phyloP scores from a whole-genome alignment of 2,113 vertebrate genomes.

The Bothrops jararaca region DNA sequence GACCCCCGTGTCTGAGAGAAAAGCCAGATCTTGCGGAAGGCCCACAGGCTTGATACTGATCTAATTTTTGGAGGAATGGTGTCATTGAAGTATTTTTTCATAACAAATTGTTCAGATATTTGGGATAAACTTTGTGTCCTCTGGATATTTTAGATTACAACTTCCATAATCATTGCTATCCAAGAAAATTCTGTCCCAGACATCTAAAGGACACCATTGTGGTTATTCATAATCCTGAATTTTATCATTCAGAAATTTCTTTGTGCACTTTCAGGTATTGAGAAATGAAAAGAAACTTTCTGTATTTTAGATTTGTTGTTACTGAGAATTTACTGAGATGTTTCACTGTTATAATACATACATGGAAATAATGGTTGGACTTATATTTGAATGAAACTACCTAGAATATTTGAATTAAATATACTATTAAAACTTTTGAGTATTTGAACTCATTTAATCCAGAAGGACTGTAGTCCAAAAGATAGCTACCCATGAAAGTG shows the following conservation, averaged over 20 bases:
- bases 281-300: neutral
- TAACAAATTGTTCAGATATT: no score
- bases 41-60: neutral
- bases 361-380: neutral
- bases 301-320: neutral
- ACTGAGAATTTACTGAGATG: neutral
- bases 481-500: neutral
- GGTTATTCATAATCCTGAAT: neutral
- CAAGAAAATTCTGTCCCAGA: neutral
- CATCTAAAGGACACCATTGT: neutral
- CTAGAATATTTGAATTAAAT: neutral
- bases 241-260: neutral
- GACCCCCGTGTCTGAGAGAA: neutral
- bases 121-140: no score
- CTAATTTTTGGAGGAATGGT: neutral
- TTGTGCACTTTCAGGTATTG: neutral
- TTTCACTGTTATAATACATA: neutral
- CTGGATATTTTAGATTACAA: no score
- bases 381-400: neutral
- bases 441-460: neutral
- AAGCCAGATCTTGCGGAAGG: neutral
- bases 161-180: no score
- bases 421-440: neutral
- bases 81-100: neutral
- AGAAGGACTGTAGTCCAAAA: neutral